phyloP scores from a whole-genome alignment of 2,888 invertebrate species.

The Phortica okadai region DNA sequence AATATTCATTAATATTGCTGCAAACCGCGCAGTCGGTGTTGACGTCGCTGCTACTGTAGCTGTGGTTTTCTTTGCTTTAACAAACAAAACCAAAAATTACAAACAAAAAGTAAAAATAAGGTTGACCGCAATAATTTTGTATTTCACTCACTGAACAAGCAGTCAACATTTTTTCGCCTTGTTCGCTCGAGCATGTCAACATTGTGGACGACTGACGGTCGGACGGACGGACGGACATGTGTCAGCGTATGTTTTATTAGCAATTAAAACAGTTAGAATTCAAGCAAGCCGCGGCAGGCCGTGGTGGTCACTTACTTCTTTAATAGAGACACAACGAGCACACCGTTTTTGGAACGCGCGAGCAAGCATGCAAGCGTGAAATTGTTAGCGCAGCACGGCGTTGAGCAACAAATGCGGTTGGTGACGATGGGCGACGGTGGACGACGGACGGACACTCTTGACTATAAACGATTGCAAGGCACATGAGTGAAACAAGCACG shows the following conservation, averaged over 20 bases:
- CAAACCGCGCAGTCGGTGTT: no score
- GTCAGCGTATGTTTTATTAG: conserved; percentile 36
- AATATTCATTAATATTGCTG: not conserved
- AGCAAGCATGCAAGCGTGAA: conserved; percentile 63
- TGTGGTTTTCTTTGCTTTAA: not conserved
- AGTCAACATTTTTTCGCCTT: no score
- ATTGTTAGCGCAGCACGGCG: conserved; percentile 52
- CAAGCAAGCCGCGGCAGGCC: not conserved
- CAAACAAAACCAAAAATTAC: not conserved
- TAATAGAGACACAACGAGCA: not conserved
- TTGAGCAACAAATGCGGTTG: conserved; percentile 18
- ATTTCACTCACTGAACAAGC: no score
- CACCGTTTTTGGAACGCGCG: not conserved
- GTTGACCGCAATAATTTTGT: conserved; percentile 16
- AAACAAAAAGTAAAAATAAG: not conserved
- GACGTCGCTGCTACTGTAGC: no score
- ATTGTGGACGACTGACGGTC: no score
- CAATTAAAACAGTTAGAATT: conserved; percentile 34
- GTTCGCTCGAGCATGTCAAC: no score
- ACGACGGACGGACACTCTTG: no score
- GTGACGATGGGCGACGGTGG: no score
- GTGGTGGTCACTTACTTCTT: not conserved
- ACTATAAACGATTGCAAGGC: not conserved
- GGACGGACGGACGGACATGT: not conserved
- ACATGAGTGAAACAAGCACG: not conserved